Evolutionary conservation across 2,797 vertebrate genomes (phyloP).

Genomic region (Rachycentron canadum): DNA sequence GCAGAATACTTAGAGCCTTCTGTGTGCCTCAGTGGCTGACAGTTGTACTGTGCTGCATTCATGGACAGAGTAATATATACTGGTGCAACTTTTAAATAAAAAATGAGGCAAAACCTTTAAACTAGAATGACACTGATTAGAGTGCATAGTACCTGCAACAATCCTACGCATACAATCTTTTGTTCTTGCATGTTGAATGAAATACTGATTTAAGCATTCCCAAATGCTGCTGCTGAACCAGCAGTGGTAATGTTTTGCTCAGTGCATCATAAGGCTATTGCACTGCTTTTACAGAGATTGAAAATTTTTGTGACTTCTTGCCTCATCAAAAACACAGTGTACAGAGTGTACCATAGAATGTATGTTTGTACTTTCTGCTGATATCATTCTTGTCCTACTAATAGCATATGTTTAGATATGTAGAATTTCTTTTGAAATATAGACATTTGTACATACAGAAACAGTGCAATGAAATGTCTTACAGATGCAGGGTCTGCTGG

Average conservation of each 20-base stretch:
- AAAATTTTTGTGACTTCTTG: not conserved
- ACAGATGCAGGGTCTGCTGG: constrained; percentile 89
- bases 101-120: not conserved
- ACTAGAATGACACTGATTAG: too few relatives aligned
- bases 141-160: too few relatives aligned
- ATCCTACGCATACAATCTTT: too few relatives aligned
- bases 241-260: too few relatives aligned
- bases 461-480: constrained; percentile 38
- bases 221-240: too few relatives aligned
- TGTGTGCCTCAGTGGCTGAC: not conserved
- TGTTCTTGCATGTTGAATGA: too few relatives aligned
- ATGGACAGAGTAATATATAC: not conserved
- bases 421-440: not conserved
- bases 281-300: not conserved
- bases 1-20: not conserved
- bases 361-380: not conserved
- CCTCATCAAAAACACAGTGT: not conserved
- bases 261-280: too few relatives aligned
- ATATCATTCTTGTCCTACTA: not conserved
- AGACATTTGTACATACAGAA: not conserved
- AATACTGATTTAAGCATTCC: too few relatives aligned
- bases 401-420: not conserved
- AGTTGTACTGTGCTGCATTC: not conserved
- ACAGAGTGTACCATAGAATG: not conserved
- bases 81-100: not conserved